phyloP scores from a whole-genome alignment of 2,113 vertebrate genomes.

The Potamarius usumacintae region DNA sequence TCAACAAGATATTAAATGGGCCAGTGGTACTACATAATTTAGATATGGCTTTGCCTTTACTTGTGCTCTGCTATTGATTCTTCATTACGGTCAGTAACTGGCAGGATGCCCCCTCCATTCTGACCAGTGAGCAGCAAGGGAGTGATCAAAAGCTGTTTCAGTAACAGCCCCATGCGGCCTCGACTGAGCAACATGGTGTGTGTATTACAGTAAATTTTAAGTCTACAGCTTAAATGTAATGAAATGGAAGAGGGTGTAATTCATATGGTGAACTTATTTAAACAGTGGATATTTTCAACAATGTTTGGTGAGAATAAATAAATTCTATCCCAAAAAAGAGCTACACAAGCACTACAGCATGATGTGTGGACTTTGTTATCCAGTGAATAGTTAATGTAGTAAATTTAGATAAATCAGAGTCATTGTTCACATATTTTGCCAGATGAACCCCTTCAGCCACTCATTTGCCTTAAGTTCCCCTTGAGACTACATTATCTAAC shows the following conservation, averaged over 20 bases:
- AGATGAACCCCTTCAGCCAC: neutral
- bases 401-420: neutral
- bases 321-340: neutral
- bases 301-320: neutral
- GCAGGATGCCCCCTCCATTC: neutral
- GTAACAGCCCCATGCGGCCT: neutral
- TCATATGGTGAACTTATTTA: neutral
- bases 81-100: constrained; percentile 31
- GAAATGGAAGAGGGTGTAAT: neutral
- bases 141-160: constrained; percentile 21
- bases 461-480: neutral
- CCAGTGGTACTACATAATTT: constrained; percentile 28
- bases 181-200: neutral
- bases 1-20: constrained; percentile 24
- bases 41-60: constrained; percentile 29
- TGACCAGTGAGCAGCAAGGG: neutral
- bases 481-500: neutral
- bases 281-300: neutral
- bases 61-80: constrained; percentile 37
- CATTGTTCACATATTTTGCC: neutral
- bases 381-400: neutral
- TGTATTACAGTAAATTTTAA: constrained; percentile 2
- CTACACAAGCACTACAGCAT: neutral
- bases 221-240: neutral
- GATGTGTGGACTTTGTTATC: neutral